These are phyloP conservation scores for Conus canariensis DNA, from an alignment of 2,888 invertebrate species.

Conservation along the genomic window DNA sequence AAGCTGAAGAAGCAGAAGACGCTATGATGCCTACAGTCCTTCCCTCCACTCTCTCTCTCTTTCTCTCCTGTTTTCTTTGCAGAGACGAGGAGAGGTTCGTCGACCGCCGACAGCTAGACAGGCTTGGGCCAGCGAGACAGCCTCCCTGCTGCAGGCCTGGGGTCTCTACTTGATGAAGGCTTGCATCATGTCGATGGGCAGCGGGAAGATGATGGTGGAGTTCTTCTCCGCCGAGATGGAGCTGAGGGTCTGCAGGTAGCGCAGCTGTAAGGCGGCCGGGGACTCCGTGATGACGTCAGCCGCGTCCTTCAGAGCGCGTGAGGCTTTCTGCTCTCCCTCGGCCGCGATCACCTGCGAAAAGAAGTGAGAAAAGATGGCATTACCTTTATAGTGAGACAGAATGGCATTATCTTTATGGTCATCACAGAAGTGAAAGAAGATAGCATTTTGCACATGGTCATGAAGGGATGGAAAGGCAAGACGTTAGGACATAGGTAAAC, in stretches of 20 bases:
- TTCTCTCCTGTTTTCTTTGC: too few species aligned
- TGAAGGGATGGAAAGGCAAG: too few species aligned
- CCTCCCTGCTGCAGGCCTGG: background rate
- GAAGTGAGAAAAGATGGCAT: background rate
- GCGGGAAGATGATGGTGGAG: slow-evolving; percentile 77
- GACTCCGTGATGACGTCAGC: slow-evolving; percentile 90
- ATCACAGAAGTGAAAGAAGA: background rate
- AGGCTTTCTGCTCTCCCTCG: slow-evolving; percentile 82
- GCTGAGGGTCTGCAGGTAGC: slow-evolving; percentile 77
- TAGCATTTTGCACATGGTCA: too few species aligned
- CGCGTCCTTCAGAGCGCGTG: slow-evolving; percentile 90
- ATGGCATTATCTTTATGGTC: too few species aligned
- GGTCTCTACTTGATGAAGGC: slow-evolving; percentile 54
- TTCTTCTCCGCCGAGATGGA: slow-evolving; percentile 77
- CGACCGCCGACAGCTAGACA: too few species aligned
- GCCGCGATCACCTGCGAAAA: slow-evolving; percentile 80
- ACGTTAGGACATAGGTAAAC: too few species aligned
- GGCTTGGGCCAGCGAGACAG: too few species aligned
- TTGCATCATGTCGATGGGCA: slow-evolving; percentile 80
- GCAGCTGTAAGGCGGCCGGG: slow-evolving; percentile 88
- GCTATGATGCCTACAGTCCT: too few species aligned
- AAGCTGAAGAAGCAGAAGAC: too few species aligned
- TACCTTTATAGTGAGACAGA: too few species aligned
- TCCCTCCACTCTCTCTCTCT: too few species aligned
- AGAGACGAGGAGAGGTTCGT: too few species aligned